Conservation (phyloP, 2,113 vertebrate species). For the Megalops atlanticus region DNA sequence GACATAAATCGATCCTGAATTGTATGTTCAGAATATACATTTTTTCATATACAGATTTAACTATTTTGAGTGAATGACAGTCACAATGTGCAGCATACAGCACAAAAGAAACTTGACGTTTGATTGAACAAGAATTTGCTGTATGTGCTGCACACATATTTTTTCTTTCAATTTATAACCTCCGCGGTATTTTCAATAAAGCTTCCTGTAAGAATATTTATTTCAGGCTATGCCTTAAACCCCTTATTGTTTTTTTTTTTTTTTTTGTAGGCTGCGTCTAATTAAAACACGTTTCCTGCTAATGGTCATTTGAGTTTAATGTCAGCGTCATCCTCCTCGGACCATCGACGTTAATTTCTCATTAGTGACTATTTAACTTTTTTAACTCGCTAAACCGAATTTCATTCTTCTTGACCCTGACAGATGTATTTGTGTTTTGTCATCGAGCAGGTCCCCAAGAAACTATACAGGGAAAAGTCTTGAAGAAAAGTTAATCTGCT, state of each 20-base stretch:
- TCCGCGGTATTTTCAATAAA: no score
- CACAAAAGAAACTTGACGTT: no score
- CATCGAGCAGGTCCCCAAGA: constrained; percentile 72
- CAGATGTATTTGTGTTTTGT: constrained; percentile 75
- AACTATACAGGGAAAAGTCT: constrained; percentile 78
- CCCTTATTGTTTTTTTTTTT: neutral
- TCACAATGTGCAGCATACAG: no score
- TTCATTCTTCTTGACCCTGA: constrained; percentile 68
- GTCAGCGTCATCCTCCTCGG: neutral
- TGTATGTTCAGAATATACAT: no score
- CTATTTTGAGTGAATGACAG: no score
- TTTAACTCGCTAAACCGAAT: constrained; percentile 67
- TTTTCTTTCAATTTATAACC: no score
- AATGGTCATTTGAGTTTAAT: neutral
- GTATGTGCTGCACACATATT: no score
- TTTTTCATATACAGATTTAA: no score
- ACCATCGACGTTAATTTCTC: constrained; percentile 68
- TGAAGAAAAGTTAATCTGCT: constrained; percentile 78
- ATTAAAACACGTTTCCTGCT: neutral
- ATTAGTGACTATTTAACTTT: constrained; percentile 73
- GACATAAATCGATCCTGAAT: neutral
- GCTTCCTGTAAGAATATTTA: no score
- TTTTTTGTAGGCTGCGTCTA: neutral
- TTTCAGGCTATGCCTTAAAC: no score
- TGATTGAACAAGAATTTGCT: no score